phyloP scores from a whole-genome alignment of 2,113 vertebrate genomes.

The Equus quagga region DNA sequence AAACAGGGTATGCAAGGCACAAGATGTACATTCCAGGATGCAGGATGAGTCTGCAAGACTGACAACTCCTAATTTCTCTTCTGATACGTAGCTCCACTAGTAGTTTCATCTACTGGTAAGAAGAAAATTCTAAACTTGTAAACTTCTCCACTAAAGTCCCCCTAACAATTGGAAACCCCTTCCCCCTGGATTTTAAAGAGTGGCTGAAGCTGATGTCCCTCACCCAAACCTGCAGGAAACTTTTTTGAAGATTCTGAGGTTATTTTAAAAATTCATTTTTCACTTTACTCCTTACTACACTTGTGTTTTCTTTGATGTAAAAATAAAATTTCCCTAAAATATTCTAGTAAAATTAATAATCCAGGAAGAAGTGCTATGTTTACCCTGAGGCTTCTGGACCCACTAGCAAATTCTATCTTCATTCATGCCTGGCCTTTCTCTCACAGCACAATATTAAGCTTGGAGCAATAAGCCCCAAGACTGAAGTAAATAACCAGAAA shows the following conservation, averaged over 20 bases:
- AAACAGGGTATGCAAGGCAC: neutral
- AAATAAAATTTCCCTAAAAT: conserved; percentile 3
- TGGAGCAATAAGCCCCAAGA: neutral
- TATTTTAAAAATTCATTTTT: conserved; percentile 39
- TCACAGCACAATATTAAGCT: neutral
- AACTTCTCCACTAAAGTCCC: neutral
- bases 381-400: neutral
- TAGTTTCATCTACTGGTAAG: too few relatives aligned
- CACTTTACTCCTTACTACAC: neutral
- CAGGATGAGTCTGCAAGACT: neutral
- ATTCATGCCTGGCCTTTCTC: neutral
- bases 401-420: accelerated
- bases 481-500: neutral
- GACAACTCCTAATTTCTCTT: neutral
- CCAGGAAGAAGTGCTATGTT: neutral
- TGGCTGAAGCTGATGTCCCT: neutral
- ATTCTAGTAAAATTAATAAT: neutral
- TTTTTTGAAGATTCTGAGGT: neutral
- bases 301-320: conserved; percentile 40
- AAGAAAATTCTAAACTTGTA: neutral
- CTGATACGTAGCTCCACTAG: neutral
- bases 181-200: neutral
- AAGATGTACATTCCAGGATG: neutral
- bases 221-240: neutral
- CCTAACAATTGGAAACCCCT: neutral